These are phyloP conservation scores for Aegithalos caudatus DNA, from an alignment of 2,113 vertebrate species.

Conservation along the genomic window DNA sequence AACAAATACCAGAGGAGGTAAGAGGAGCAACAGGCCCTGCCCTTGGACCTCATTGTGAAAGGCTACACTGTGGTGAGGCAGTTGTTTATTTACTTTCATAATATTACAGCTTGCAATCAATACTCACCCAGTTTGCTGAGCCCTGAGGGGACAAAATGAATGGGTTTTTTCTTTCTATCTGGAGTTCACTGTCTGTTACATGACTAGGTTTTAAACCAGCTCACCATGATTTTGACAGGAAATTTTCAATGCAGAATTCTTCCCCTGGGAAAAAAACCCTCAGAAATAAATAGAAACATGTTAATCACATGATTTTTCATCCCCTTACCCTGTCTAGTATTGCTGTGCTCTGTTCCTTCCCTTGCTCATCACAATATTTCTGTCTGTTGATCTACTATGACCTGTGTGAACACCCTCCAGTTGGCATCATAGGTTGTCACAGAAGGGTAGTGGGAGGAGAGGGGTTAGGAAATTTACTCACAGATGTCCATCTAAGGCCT, in stretches of 20 bases:
- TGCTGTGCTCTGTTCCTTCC: neutral
- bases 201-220: neutral
- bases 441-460: neutral
- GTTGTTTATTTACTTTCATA: neutral
- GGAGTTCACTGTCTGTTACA: neutral
- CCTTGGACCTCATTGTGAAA: neutral
- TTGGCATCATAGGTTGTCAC: neutral
- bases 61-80: neutral
- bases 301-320: neutral
- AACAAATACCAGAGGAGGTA: neutral
- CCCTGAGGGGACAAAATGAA: neutral
- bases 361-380: rapidly evolving
- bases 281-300: neutral
- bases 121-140: neutral
- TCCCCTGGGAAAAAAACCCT: neutral
- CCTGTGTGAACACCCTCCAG: neutral
- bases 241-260: neutral
- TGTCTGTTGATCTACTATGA: neutral
- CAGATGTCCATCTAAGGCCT: neutral
- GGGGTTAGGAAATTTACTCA: neutral
- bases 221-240: neutral
- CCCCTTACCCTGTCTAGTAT: neutral
- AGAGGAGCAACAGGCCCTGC: neutral
- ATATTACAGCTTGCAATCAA: neutral
- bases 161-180: neutral